phyloP scores from a whole-genome alignment of 1,140 invertebrate genomes.

The Camponotus vicinus region DNA sequence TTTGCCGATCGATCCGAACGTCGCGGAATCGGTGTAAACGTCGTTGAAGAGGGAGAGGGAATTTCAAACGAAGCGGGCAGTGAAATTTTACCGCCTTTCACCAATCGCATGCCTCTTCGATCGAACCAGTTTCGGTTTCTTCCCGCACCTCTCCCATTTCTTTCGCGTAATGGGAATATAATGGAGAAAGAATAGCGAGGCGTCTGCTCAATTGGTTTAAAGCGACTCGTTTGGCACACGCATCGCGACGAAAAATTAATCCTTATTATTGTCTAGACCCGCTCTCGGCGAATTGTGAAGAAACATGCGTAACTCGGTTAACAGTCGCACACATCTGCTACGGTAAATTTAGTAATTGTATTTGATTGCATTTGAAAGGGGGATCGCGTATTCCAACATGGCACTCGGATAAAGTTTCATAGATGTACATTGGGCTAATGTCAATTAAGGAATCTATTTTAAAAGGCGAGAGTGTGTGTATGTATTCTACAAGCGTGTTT shows the following conservation, averaged over 20 bases:
- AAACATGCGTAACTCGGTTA: slow-evolving; percentile 14
- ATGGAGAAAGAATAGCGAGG: slow-evolving; percentile 1
- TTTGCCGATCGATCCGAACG: slow-evolving; percentile 45
- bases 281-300: background rate
- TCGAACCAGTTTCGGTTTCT: slow-evolving; percentile 66
- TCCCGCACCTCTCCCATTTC: slow-evolving; percentile 8
- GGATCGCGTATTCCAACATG: background rate
- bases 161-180: slow-evolving; percentile 34
- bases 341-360: background rate
- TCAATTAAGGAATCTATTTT: slow-evolving; percentile 23
- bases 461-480: background rate
- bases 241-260: slow-evolving; percentile 24
- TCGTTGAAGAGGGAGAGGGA: slow-evolving; percentile 23
- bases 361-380: slow-evolving; percentile 10
- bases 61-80: slow-evolving; percentile 71
- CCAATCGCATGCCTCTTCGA: slow-evolving; percentile 70
- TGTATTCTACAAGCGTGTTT: slow-evolving; percentile 21
- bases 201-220: slow-evolving; percentile 17
- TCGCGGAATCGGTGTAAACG: slow-evolving; percentile 66
- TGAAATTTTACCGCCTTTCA: slow-evolving; percentile 78
- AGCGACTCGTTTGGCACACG: slow-evolving; percentile 2
- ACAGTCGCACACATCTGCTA: slow-evolving; percentile 3
- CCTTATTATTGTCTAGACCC: background rate
- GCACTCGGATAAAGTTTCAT: slow-evolving; percentile 13
- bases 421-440: background rate